Evolutionary conservation across 1,140 invertebrate genomes (phyloP), one percentile per base, ranked within the genome.

Genomic region (Macrosteles quadrilineatus): DNA sequence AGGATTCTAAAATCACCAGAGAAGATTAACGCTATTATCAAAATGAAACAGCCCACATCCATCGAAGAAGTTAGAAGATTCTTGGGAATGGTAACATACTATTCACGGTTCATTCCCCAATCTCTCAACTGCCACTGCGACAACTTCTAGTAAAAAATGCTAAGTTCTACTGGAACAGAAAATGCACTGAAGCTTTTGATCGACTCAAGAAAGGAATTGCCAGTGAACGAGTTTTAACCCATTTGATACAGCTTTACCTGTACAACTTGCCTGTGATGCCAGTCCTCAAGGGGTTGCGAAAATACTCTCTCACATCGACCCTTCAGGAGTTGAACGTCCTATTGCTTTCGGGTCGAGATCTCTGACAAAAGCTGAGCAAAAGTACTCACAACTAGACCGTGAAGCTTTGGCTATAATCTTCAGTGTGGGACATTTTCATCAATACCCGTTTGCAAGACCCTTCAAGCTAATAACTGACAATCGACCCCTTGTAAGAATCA

Each of bases 191-290:
- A n/a, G n/a, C n/a, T n/a, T n/a, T n/a, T n/a, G n/a, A n/a, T n/a
- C n/a, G n/a, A n/a, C n/a, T n/a, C n/a, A n/a, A n/a, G n/a, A n/a
- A n/a, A n/a, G n/a, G n/a, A 40, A 40, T 17, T 40, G 17, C 6
- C 6, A 40, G 6, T 9, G 17, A 40, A 40, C 6, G 17, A 9
- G 36, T 17, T 9, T 75, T 25, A 71, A 43, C 67, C 75, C 78
- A 53, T 85, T 78, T 72, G 78, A 85, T 50, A 74, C 77, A 27
- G 68, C 75, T 9, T 71, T 75, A 55, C 70, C 76, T 27, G 66
- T 85, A 1, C 72, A 80, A 17, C 43, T 86, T 29, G 76, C 82
- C 14, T 80, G 80, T 23, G 85, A 87, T 77, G 82, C 83, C n/a
- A 81, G 78, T 43, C 68, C 76, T 0, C 79, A 79, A 73, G 84